Percentiles rank a stretch among this genome's conserved stretches.
Evolutionary conservation across 2,888 invertebrate species (phyloP).

Genomic region (Polyommatus iphigenia): DNA sequence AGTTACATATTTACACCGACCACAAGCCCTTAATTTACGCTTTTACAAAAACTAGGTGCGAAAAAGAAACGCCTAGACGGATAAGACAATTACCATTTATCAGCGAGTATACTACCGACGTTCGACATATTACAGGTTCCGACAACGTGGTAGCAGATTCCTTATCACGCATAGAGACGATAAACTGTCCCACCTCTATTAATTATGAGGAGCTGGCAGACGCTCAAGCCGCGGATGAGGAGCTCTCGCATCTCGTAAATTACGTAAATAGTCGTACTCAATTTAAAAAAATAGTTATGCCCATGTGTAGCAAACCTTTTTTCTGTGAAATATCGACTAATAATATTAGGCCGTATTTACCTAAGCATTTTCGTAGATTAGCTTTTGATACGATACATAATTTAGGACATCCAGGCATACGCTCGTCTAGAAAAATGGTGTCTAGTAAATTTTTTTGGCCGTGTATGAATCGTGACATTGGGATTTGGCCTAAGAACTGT

Average conservation of each 20-base stretch:
- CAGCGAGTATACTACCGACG: no score
- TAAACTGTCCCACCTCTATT: no score
- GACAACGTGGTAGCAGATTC: constrained; percentile 26
- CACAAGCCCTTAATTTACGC: background rate
- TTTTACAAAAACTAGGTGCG: background rate
- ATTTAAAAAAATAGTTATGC: constrained; percentile 4
- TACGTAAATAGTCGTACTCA: background rate
- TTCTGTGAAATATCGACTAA: constrained; percentile 5
- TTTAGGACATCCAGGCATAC: constrained; percentile 25
- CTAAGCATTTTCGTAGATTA: constrained; percentile 7
- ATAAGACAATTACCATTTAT: constrained; percentile 27
- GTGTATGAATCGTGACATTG: constrained; percentile 30
- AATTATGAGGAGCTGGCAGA: constrained; percentile 10
- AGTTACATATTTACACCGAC: background rate
- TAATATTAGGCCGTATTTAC: background rate
- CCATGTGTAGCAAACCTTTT: background rate
- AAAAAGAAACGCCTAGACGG: constrained; percentile 18
- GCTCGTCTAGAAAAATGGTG: background rate
- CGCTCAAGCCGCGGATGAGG: background rate
- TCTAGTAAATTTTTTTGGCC: constrained; percentile 17
- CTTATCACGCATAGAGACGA: constrained; percentile 19
- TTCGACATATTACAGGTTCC: no score
- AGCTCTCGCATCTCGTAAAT: background rate
- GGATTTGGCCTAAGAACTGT: constrained; percentile 31
- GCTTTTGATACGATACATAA: constrained; percentile 9